Evolutionary conservation across 2,797 vertebrate species (phyloP).

Genomic region (Cossypha heuglini): DNA sequence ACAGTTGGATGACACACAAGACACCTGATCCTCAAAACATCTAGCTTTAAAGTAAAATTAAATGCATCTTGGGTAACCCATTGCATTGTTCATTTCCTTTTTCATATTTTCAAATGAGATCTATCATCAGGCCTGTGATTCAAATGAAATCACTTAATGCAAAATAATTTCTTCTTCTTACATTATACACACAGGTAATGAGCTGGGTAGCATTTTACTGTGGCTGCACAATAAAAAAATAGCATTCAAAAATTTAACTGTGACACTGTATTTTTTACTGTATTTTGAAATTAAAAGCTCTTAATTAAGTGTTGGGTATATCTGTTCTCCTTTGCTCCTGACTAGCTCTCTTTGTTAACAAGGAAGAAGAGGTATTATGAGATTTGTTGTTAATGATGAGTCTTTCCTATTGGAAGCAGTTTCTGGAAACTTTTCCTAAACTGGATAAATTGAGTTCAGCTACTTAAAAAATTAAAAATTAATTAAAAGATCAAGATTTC

Average conservation of each 20-base stretch:
- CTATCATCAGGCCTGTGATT: background rate
- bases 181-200: background rate
- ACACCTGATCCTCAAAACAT: background rate
- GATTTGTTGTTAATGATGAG: background rate
- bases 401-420: background rate
- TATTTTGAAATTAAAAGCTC: background rate
- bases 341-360: rapidly evolving
- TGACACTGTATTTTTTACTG: background rate
- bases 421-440: background rate
- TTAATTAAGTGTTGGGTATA: background rate
- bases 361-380: background rate
- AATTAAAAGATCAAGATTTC: background rate
- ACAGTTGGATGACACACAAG: background rate
- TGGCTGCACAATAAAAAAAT: background rate
- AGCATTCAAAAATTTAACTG: background rate
- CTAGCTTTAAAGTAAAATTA: background rate
- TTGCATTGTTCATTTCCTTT: background rate
- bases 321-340: background rate
- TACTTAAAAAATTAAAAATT: background rate
- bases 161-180: background rate
- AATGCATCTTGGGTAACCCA: background rate
- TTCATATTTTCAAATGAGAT: background rate
- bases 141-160: background rate
- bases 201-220: background rate
- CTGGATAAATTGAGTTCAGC: background rate